phyloP scores from a whole-genome alignment of 2,888 invertebrate species.

The Sinohyriopsis cumingii region DNA sequence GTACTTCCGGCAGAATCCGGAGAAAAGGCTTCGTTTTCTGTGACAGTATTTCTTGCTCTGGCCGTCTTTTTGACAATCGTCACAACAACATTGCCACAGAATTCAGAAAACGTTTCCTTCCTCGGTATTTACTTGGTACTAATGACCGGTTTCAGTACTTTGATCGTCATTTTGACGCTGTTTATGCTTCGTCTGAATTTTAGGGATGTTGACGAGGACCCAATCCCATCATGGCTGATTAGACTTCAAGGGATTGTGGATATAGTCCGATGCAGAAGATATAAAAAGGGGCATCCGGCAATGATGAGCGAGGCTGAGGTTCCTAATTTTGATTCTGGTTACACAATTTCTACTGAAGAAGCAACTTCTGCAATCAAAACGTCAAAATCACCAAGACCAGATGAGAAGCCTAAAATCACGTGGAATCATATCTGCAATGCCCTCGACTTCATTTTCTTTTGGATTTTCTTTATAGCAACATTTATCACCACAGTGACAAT shows the following conservation, averaged over 20 bases:
- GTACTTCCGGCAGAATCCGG: slow-evolving; percentile 28
- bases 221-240: slow-evolving; percentile 14
- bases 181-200: slow-evolving; percentile 22
- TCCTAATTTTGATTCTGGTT: too few species aligned
- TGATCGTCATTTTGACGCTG: slow-evolving; percentile 26
- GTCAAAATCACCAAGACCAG: too few species aligned
- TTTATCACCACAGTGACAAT: too few species aligned
- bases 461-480: too few species aligned
- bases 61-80: slow-evolving; percentile 29
- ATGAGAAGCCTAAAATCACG: too few species aligned
- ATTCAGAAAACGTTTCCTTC: slow-evolving; percentile 25
- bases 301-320: too few species aligned
- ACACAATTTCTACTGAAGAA: too few species aligned
- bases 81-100: slow-evolving; percentile 17
- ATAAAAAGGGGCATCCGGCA: too few species aligned
- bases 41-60: slow-evolving; percentile 31
- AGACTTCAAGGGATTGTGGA: not conserved
- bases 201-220: slow-evolving; percentile 17
- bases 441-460: too few species aligned
- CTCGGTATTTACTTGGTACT: slow-evolving; percentile 28
- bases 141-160: slow-evolving; percentile 29
- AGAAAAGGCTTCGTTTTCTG: slow-evolving; percentile 27
- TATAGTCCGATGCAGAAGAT: too few species aligned
- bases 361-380: too few species aligned
- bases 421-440: too few species aligned